Conservation (phyloP, 2,113 vertebrate genomes). For the Antigone vipio region DNA sequence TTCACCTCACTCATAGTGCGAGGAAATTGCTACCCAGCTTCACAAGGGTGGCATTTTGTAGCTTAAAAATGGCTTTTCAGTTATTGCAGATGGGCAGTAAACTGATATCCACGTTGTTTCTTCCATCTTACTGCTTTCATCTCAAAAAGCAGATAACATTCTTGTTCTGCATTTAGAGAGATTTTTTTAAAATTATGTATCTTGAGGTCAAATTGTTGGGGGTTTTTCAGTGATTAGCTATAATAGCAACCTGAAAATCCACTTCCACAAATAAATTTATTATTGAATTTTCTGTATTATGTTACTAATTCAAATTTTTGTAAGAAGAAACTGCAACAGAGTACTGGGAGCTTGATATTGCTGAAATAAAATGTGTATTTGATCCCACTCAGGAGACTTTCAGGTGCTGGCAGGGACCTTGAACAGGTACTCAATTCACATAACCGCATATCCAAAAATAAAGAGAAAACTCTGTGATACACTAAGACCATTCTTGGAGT, state of each 20-base stretch:
- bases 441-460: neutral
- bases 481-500: neutral
- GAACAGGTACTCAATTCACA: neutral
- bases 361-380: conserved; percentile 2
- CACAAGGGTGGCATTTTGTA: neutral
- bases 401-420: neutral
- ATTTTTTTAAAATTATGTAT: neutral
- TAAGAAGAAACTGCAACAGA: conserved; percentile 9
- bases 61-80: neutral
- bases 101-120: neutral
- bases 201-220: neutral
- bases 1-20: neutral
- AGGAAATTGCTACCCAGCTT: neutral
- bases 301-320: neutral
- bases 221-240: neutral
- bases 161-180: neutral
- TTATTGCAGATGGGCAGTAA: neutral
- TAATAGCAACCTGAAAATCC: neutral
- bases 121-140: neutral
- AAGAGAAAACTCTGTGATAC: neutral
- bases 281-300: neutral
- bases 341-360: neutral
- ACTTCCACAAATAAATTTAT: neutral
- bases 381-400: conserved; percentile 1
- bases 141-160: neutral